Evolutionary conservation across 1,140 invertebrate species (phyloP).

Genomic region (Lucilia sericata): DNA sequence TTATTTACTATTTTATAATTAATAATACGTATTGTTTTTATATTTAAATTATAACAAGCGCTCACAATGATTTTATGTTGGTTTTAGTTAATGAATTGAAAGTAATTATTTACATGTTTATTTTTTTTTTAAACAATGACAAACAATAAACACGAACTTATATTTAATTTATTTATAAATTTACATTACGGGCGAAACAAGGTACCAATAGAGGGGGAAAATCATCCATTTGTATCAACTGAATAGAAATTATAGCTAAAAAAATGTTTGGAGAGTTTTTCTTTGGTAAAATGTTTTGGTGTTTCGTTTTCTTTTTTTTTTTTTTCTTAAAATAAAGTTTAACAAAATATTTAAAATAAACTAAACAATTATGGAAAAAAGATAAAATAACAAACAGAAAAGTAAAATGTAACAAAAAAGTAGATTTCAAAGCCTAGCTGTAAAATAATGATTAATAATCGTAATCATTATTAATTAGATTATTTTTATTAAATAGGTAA

Average conservation of each 20-base stretch:
- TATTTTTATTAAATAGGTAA: too few species aligned
- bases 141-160: slow-evolving; percentile 38
- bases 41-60: neutral
- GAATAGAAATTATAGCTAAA: slow-evolving; percentile 32
- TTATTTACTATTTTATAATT: neutral
- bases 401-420: too few species aligned
- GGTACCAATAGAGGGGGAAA: slow-evolving; percentile 66
- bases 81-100: neutral
- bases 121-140: slow-evolving; percentile 38
- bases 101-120: slow-evolving; percentile 45
- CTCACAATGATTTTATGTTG: slow-evolving; percentile 30
- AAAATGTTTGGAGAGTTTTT: slow-evolving; percentile 1
- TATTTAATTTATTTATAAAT: slow-evolving; percentile 47
- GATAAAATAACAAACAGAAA: neutral
- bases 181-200: slow-evolving; percentile 67
- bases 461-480: too few species aligned
- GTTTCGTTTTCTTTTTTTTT: too few species aligned
- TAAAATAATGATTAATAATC: too few species aligned
- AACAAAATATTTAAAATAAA: neutral
- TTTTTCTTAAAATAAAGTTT: neutral
- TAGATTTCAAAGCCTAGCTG: too few species aligned
- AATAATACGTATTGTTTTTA: neutral
- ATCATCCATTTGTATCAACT: slow-evolving; percentile 55
- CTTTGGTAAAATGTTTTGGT: neutral
- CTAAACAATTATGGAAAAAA: neutral